A percentile compares a stretch with the other conserved stretches of the same genome.
Evolutionary conservation across 2,113 vertebrate genomes (phyloP).

Genomic region (Gymnarchus niloticus): DNA sequence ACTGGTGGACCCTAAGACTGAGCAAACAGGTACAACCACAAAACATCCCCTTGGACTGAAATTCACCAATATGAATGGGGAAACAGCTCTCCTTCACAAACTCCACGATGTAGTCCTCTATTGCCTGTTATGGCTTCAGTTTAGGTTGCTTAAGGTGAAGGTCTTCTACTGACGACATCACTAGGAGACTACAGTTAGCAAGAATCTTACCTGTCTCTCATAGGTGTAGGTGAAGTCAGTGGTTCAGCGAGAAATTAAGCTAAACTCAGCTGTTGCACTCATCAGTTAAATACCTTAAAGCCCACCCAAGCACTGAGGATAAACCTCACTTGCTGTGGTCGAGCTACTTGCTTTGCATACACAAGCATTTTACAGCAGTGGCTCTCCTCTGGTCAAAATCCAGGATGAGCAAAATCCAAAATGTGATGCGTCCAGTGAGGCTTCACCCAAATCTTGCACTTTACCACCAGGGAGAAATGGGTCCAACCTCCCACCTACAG

Average conservation of each 20-base stretch:
- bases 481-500: background rate
- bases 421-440: background rate
- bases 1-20: background rate
- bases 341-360: background rate
- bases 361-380: conserved; percentile 12
- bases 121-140: background rate
- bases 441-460: background rate
- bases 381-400: background rate
- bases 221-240: background rate
- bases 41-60: conserved; percentile 6
- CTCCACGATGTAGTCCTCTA: background rate
- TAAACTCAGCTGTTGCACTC: background rate
- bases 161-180: background rate
- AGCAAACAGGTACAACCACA: background rate
- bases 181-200: background rate
- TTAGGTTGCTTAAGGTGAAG: background rate
- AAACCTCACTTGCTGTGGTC: background rate
- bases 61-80: background rate
- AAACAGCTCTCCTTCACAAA: background rate
- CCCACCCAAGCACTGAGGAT: background rate
- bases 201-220: background rate
- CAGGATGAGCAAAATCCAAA: background rate
- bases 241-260: background rate
- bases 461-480: background rate
- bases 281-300: background rate